Base-by-base conservation (phyloP, 2,888 invertebrate species). In the Tinea trinotella region DNA sequence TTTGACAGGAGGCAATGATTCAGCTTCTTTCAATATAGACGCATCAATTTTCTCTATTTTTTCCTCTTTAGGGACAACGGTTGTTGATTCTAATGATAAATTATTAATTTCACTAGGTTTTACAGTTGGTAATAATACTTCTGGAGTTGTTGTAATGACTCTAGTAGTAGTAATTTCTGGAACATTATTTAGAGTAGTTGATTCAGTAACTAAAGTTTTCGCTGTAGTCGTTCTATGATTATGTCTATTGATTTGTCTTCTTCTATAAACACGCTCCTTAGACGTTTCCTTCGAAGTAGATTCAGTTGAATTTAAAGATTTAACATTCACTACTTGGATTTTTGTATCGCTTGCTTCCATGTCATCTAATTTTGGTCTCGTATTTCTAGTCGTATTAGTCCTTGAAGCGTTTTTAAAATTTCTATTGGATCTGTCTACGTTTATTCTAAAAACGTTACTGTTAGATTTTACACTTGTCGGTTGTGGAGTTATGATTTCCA, bases 401-500 rank as follows among this genome's bases (percentile, higher is more conserved):
- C 58, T 53, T 15, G 63, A 64, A 52, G 62, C 70, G 55, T 57
- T 64, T 13, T 56, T 65, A 17, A 60, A 64, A 3, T 64, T 62
- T 20, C 62, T 71, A 24, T 67, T 77, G 12, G 73, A 76, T 61
- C 80, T 67, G 10, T 34, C 34, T 12, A 13, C 17, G 44, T 44
- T 12, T 15, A 22, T 24, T 54, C 24, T 54, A 44, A 44, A 20
- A 17, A 9, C 15, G 17, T 20, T 12, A 12, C 20, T 17, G 10
- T 20, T 15, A 10, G 19, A 30, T 10, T 36, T 50, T 35, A n/a
- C n/a, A 19, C 13, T 19, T 9, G 22, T 15, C 6, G 82, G 74
- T 52, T 69, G 70, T 0, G 84, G 76, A 1, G 82, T 82, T 1
- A 84, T 62, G 12, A 78, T 67, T 62, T 77, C 73, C 6, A 83